Conservation (phyloP, 1,140 invertebrate species). For the Camponotus pennsylvanicus region DNA sequence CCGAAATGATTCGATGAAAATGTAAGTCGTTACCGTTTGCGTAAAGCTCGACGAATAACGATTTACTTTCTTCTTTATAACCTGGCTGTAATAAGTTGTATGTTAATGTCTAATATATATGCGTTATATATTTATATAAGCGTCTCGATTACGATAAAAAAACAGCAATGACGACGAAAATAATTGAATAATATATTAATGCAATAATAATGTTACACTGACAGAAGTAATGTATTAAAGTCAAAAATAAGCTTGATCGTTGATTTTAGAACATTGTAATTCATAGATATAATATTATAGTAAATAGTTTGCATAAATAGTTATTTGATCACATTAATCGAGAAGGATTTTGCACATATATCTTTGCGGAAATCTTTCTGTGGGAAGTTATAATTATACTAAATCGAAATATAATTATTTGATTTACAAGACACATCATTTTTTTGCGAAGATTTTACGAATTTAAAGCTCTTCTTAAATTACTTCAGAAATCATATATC, state of each 20-base stretch:
- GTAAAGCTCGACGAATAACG: background rate
- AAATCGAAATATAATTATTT: background rate
- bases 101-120: background rate
- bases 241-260: background rate
- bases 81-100: background rate
- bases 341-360: background rate
- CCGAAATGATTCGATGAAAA: conserved; percentile 46
- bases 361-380: conserved; percentile 1
- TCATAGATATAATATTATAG: conserved; percentile 19
- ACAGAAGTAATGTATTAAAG: conserved; percentile 7
- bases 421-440: background rate
- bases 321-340: too few species aligned
- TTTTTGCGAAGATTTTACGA: background rate
- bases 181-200: background rate
- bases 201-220: background rate
- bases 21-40: conserved; percentile 34
- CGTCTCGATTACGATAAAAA: background rate
- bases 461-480: background rate
- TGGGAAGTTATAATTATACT: background rate
- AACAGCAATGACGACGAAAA: too few species aligned
- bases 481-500: conserved; percentile 1
- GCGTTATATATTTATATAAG: background rate
- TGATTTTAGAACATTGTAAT: conserved; percentile 5
- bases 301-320: background rate
- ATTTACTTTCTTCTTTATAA: conserved; percentile 17